A percentile compares a stretch with the other conserved stretches of the same genome.
phyloP scores from a whole-genome alignment of 2,113 vertebrate genomes.

The Hiodon tergisus region DNA sequence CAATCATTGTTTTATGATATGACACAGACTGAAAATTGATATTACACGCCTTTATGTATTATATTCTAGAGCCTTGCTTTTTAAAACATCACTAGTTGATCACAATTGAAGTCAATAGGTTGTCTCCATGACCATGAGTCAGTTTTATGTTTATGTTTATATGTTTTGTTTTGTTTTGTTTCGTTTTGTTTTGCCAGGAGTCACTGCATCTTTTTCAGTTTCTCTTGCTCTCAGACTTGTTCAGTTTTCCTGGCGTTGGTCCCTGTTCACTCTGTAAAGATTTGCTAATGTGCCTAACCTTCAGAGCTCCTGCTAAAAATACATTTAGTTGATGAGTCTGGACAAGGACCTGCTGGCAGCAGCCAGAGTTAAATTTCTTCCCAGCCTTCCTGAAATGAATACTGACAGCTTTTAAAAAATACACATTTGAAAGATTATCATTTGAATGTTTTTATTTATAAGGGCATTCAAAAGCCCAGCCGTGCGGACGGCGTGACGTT shows the following conservation, averaged over 20 bases:
- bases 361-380: background rate
- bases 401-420: background rate
- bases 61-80: no score
- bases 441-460: background rate
- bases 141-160: no score
- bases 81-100: no score
- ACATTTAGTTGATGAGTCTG: background rate
- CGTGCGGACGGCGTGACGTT: no score
- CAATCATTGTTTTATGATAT: no score
- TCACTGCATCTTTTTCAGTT: background rate
- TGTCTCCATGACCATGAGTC: no score
- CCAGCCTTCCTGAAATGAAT: background rate
- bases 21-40: no score
- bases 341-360: background rate
- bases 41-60: no score
- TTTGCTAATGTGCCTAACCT: background rate
- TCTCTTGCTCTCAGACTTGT: background rate
- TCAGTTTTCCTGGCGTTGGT: background rate
- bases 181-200: background rate
- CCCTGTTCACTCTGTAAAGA: background rate
- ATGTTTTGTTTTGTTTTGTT: background rate
- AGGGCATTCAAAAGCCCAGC: background rate
- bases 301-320: conserved; percentile 6
- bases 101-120: no score
- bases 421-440: background rate